These are phyloP conservation scores for Thereva unica DNA, from an alignment of 2,888 invertebrate genomes.

Conservation along the genomic window DNA sequence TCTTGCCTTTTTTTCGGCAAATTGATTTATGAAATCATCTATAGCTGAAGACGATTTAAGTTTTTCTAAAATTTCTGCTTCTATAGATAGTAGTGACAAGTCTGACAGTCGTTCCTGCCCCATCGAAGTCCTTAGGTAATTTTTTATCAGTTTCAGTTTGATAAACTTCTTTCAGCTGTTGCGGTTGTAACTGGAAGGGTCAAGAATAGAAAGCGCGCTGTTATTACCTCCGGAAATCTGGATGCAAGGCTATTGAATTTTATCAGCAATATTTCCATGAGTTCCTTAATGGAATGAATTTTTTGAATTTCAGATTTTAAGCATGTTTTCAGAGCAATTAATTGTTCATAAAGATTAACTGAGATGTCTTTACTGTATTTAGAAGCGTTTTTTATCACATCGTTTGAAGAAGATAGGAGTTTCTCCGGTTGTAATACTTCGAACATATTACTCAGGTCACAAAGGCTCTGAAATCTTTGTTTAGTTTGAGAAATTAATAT, in stretches of 20 bases:
- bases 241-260: constrained; percentile 5
- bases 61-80: not conserved
- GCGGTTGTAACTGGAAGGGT: constrained; percentile 9
- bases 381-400: no score
- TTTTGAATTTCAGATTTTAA: no score
- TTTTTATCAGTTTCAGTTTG: not conserved
- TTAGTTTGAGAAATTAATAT: no score
- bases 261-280: constrained; percentile 3
- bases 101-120: not conserved
- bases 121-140: constrained; percentile 1
- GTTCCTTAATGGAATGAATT: constrained; percentile 12
- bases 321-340: no score
- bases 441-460: no score
- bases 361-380: no score
- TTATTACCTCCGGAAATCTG: constrained; percentile 2
- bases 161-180: constrained; percentile 12
- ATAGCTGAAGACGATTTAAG: not conserved
- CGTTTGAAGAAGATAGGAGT: no score
- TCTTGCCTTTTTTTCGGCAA: no score
- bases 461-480: no score
- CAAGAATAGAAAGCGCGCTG: not conserved
- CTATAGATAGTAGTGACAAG: constrained; percentile 1
- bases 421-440: no score
- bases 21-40: no score
- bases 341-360: no score